A percentile compares a stretch with the other conserved stretches of the same genome.
These are phyloP conservation scores for Corythornis leucogaster DNA, from an alignment of 2,797 vertebrate genomes.

Conservation along the genomic window DNA sequence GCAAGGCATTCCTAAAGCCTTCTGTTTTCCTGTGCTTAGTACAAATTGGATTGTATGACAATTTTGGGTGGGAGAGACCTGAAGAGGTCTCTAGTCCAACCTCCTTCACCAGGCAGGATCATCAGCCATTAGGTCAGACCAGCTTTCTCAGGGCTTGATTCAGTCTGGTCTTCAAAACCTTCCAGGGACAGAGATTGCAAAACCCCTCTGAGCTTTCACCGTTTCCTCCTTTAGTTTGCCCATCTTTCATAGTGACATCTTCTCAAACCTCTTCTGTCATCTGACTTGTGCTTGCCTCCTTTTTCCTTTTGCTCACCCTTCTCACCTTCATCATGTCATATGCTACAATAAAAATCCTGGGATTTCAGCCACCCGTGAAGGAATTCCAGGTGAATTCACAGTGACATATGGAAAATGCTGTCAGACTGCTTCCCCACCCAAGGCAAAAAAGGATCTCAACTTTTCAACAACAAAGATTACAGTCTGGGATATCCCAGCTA, in stretches of 20 bases:
- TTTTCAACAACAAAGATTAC: background rate
- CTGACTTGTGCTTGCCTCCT: background rate
- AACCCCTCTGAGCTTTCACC: background rate
- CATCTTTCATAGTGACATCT: background rate
- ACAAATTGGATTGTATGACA: background rate
- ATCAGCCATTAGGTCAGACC: background rate
- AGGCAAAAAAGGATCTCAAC: conserved; percentile 14
- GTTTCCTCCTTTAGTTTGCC: background rate
- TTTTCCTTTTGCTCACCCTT: background rate
- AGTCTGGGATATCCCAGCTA: conserved; percentile 28
- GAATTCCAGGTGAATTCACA: conserved; percentile 9
- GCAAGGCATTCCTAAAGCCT: background rate
- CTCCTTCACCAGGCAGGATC: background rate
- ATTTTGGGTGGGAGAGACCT: background rate
- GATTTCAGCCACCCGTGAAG: background rate
- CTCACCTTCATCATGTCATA: background rate
- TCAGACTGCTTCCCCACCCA: conserved; percentile 33
- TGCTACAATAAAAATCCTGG: background rate
- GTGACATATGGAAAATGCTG: background rate
- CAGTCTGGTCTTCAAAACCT: background rate
- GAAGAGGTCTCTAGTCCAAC: background rate
- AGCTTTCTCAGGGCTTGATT: background rate
- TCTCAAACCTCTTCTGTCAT: background rate
- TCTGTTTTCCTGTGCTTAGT: background rate
- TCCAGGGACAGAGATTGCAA: background rate